These are phyloP conservation scores for Hylomyscus alleni DNA, from an alignment of 2,797 vertebrate species.

Conservation along the genomic window DNA sequence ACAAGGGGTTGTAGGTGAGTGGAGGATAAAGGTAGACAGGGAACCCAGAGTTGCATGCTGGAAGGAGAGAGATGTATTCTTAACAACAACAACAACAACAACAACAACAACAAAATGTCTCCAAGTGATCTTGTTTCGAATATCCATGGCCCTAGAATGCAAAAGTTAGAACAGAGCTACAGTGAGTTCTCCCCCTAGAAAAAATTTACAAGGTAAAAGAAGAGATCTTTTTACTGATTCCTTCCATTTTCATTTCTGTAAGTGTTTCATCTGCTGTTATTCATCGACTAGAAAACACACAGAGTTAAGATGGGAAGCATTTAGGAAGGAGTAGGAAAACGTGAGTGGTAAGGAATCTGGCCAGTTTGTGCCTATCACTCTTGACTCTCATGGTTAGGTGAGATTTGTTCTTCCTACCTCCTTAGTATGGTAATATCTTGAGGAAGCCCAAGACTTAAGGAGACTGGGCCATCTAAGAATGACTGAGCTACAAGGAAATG, in stretches of 20 bases:
- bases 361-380: fast-evolving
- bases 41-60: neutral
- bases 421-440: neutral
- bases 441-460: neutral
- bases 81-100: neutral
- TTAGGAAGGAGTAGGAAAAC: neutral
- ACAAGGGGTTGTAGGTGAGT: neutral
- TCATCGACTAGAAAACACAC: neutral
- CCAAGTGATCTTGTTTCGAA: neutral
- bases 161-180: neutral
- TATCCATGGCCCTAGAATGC: neutral
- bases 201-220: neutral
- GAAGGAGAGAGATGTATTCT: neutral
- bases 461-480: conserved; percentile 13
- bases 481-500: neutral
- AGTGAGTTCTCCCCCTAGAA: fast-evolving
- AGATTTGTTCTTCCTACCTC: neutral
- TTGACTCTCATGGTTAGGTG: neutral
- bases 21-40: neutral
- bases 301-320: neutral
- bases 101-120: neutral
- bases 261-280: neutral
- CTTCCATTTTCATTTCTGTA: neutral
- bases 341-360: too few relatives aligned
- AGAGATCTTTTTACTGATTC: neutral